These are phyloP conservation scores for Teinopalpus imperialis DNA, from an alignment of 2,888 invertebrate species.

Conservation along the genomic window DNA sequence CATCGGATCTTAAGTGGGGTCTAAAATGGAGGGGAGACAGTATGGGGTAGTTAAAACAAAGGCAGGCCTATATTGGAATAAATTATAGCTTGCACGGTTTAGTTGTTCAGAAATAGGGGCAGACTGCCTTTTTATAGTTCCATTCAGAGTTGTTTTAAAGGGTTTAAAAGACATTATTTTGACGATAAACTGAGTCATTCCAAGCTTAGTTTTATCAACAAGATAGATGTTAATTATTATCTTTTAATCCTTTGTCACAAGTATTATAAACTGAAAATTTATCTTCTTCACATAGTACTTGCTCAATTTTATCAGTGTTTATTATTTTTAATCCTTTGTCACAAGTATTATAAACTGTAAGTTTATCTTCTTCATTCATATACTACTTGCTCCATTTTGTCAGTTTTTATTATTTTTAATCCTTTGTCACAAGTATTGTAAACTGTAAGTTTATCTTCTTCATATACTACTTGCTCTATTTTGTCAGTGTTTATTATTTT, in stretches of 20 bases:
- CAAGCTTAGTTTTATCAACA: conserved; percentile 6
- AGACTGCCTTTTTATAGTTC: conserved; percentile 62
- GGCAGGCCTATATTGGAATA: conserved; percentile 56
- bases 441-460: no score
- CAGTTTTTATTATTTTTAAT: no score
- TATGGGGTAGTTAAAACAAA: conserved; percentile 62
- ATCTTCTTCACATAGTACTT: no score
- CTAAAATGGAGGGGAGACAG: conserved; percentile 48
- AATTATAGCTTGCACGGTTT: conserved; percentile 66
- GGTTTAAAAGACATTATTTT: conserved; percentile 24
- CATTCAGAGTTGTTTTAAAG: conserved; percentile 36
- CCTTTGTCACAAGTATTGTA: no score
- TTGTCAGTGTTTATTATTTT: no score
- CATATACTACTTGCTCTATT: no score
- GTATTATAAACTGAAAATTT: no score
- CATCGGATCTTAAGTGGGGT: conserved; percentile 57
- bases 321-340: no score
- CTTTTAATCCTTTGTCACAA: conserved; percentile 8
- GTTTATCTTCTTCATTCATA: no score
- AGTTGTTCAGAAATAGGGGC: conserved; percentile 50
- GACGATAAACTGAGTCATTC: conserved; percentile 17
- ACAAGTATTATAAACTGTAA: no score
- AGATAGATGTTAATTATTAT: neutral
- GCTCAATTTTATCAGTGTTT: no score
- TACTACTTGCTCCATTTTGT: no score